Evolutionary conservation across 2,888 invertebrate genomes (phyloP), one percentile per base, ranked within the genome.

Genomic region (Drosophila limbata): DNA sequence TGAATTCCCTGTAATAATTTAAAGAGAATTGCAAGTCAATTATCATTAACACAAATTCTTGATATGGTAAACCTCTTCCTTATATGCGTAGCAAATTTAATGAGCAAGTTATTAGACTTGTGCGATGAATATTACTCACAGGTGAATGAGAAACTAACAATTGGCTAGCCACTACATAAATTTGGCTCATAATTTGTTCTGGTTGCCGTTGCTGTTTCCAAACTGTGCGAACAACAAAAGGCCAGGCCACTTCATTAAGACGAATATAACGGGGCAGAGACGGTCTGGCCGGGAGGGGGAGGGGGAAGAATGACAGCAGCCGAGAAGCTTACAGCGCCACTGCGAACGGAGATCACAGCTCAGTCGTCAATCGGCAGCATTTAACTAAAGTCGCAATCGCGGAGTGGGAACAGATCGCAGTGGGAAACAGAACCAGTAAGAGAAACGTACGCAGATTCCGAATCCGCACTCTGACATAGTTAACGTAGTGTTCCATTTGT

Each of bases 321-420:
- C 68, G 73, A 65, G 53, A 69, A 85, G 88, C 88, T 84, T 82
- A 77, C 83, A 83, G 80, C 73, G 69, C 51, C 35, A 55, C 31
- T 75, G 60, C 39, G 44, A 70, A 60, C 65, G 44, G 48, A 55
- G 84, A 88, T 88, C 88, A 60, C 21, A 47, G 73, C 65, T 84
- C 85, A 84, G 84, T 84, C 84, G 72, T 68, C 62, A 68, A 83
- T 74, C 88, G 80, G 68, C 84, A 84, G 85, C 88, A 88, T 82
- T 82, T 85, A 84, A 88, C 85, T 67, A 71, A 69, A 77, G 88
- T 88, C 84, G 84, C 88, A 70, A 71, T 31, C 66, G 64, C 83
- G 83, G 67, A 79, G 67, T 65, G 69, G 62, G 48, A 62, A 47
- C 67, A 45, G 60, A 75, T 64, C 71, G 28, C 48, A 52, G 13